Base-by-base conservation (phyloP, 2,888 invertebrate species). In the Osedax fenrisi region DNA sequence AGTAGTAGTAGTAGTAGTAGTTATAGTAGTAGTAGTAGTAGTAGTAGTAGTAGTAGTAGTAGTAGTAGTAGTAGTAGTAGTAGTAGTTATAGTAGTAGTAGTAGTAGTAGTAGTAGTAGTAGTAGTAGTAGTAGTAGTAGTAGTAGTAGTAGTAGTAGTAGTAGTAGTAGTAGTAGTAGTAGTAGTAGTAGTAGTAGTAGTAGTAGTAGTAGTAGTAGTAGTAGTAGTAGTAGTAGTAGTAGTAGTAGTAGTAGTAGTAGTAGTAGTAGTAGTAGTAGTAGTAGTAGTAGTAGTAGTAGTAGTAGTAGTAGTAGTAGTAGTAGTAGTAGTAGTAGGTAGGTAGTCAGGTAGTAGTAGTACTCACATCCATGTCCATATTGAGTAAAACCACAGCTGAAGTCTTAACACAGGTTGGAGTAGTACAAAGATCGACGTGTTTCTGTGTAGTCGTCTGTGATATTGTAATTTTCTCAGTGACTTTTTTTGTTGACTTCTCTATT, bases 191-290 rank as follows among this genome's bases (percentile, higher is more conserved):
- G 61, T 61, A 2, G 61, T 61, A 61, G 61, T 61, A 61, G 61
- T 61, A 61, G 61, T 61, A 61, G 61, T 61, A 21, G 61, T 61
- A 61, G 61, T 61, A 61, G 61, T 61, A 61, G 61, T 61, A 61
- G 61, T 61, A 61, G 61, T 61, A 61, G 61, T 61, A 61, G 61
- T 61, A 61, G 61, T 61, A 61, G 61, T 61, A 61, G 2, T 61
- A 61, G 61, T 61, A 61, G 61, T 61, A 61, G 61, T 61, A 61
- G 61, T 61, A 61, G 61, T 61, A 61, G 61, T 61, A 61, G 61
- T 61, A 61, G 61, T 61, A 61, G 1, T 61, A 61, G 1, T 61
- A 61, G 61, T 61, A 61, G 61, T 61, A 61, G 61, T 61, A 61
- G 61, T 10, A 10, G 3, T 10, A 61, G 61, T 10, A 61, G 61